Evolutionary conservation across 2,888 invertebrate species (phyloP).

Genomic region (Gisinianus flammeolus): DNA sequence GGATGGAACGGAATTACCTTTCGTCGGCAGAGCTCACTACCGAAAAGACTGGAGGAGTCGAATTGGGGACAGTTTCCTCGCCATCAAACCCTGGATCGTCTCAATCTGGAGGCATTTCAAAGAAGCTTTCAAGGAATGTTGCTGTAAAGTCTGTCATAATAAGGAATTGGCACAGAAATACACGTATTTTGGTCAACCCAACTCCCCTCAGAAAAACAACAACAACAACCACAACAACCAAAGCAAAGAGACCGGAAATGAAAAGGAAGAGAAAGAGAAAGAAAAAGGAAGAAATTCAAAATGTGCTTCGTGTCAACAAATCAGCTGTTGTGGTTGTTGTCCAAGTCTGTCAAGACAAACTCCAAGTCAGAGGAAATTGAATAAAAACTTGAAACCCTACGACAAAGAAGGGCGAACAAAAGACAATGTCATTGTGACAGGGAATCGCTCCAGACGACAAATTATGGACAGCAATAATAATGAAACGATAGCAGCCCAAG

Average conservation of each 20-base stretch:
- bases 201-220: constrained; percentile 41
- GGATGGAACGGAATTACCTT: neutral
- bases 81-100: neutral
- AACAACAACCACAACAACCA: neutral
- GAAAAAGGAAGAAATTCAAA: neutral
- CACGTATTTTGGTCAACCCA: constrained; percentile 49
- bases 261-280: neutral
- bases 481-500: neutral
- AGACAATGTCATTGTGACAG: neutral
- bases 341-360: neutral
- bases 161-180: constrained; percentile 51
- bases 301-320: neutral
- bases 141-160: neutral
- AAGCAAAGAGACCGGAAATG: neutral
- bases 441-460: no score
- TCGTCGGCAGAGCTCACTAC: neutral
- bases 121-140: neutral
- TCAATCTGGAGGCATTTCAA: neutral
- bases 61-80: neutral
- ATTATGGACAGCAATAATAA: no score
- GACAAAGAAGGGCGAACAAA: neutral
- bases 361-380: neutral
- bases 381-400: neutral
- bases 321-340: neutral
- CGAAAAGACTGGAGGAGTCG: constrained; percentile 4